Conservation (phyloP, 1,140 invertebrate genomes). For the Hormaphis cornu region DNA sequence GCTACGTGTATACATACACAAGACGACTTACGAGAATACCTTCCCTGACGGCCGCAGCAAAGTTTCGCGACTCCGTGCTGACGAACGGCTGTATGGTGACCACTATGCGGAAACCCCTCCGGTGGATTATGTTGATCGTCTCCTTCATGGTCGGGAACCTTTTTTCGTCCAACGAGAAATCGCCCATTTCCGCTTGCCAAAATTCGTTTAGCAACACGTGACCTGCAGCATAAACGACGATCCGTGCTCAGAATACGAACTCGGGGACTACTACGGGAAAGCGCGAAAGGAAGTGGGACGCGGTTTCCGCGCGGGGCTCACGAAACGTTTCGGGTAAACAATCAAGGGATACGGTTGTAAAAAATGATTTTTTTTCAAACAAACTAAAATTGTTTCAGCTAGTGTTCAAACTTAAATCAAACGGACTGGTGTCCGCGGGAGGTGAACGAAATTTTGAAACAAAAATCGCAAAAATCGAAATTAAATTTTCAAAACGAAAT, state of each 20-base stretch:
- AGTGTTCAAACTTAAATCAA: background rate
- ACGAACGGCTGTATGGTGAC: slow-evolving; percentile 78
- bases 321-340: no score
- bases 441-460: background rate
- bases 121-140: slow-evolving; percentile 68
- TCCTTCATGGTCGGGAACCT: slow-evolving; percentile 65
- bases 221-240: slow-evolving; percentile 35
- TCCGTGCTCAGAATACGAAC: background rate
- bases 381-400: no score
- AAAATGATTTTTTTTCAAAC: no score
- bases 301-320: no score
- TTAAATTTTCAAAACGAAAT: no score
- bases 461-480: no score
- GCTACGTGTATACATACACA: no score
- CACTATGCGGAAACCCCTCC: slow-evolving; percentile 73
- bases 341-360: no score
- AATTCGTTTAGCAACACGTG: slow-evolving; percentile 74
- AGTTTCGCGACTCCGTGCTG: slow-evolving; percentile 70
- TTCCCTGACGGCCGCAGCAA: slow-evolving; percentile 62
- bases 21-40: slow-evolving; percentile 50
- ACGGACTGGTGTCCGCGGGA: background rate
- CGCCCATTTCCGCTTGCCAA: slow-evolving; percentile 72
- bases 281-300: no score
- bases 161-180: slow-evolving; percentile 59
- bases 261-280: no score